phyloP scores from a whole-genome alignment of 2,888 invertebrate species.

The Acrobasis consociella region DNA sequence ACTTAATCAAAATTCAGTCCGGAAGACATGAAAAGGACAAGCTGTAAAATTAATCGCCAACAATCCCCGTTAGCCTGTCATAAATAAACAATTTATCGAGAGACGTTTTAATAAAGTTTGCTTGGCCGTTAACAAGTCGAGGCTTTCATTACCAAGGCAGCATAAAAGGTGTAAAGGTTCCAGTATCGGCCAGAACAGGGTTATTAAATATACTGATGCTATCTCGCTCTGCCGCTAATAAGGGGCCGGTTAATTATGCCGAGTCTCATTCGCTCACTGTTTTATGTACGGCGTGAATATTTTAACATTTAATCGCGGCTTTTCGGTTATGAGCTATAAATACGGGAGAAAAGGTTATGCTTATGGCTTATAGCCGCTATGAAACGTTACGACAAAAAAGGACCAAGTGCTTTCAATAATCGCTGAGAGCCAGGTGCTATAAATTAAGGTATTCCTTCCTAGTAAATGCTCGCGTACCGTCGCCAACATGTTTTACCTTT shows the following conservation, averaged over 20 bases:
- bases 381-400: constrained; percentile 42
- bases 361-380: constrained; percentile 39
- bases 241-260: constrained; percentile 56
- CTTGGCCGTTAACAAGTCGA: constrained; percentile 43
- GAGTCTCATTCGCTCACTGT: constrained; percentile 51
- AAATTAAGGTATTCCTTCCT: constrained; percentile 53
- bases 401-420: constrained; percentile 40
- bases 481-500: constrained; percentile 35
- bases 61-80: constrained; percentile 9
- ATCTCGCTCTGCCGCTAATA: constrained; percentile 61
- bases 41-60: constrained; percentile 31
- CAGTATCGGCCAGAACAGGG: constrained; percentile 40
- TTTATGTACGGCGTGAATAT: constrained; percentile 58
- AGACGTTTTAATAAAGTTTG: constrained; percentile 34
- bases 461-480: constrained; percentile 43
- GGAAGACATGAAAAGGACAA: not conserved
- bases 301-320: constrained; percentile 49
- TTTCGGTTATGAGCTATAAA: constrained; percentile 37
- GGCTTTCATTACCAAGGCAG: constrained; percentile 47
- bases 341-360: constrained; percentile 44
- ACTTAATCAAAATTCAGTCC: constrained; percentile 1
- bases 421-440: constrained; percentile 48
- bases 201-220: constrained; percentile 58
- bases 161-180: constrained; percentile 51
- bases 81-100: constrained; percentile 18